Conservation (phyloP, 1,140 invertebrate species). For the Drosophila carrolli region DNA sequence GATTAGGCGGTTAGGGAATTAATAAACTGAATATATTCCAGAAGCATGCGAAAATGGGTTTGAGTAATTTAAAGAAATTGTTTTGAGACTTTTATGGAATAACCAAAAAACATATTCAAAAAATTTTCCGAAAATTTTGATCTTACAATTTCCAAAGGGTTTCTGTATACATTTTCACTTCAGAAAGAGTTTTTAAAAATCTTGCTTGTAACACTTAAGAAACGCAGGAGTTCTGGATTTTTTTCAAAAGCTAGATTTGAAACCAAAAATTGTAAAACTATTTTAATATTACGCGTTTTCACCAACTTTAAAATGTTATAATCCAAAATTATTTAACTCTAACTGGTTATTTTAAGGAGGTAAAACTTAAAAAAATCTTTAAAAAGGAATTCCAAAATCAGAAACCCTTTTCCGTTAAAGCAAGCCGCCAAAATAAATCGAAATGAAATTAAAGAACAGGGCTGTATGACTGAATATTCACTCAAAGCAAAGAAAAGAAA, state of each 20-base stretch:
- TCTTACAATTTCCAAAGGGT: no score
- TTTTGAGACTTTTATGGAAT: neutral
- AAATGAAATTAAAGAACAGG: constrained; percentile 16
- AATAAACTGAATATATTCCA: neutral
- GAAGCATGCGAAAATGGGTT: neutral
- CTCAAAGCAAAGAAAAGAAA: constrained; percentile 39
- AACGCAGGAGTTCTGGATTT: no score
- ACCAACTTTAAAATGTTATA: neutral
- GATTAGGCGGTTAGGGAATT: neutral
- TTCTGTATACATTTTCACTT: neutral
- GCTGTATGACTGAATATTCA: constrained; percentile 67
- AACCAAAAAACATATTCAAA: neutral
- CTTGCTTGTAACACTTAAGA: no score
- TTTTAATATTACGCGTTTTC: neutral
- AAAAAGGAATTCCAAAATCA: no score
- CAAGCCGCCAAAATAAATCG: neutral
- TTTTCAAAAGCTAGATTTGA: constrained; percentile 4
- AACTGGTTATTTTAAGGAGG: no score
- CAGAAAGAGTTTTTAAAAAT: no score
- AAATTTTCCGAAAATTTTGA: neutral
- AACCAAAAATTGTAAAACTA: neutral
- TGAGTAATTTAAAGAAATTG: neutral
- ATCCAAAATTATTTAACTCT: no score
- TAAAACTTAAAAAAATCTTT: no score
- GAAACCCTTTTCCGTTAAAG: no score